Conservation (phyloP, 2,113 vertebrate species). For the Conger conger region DNA sequence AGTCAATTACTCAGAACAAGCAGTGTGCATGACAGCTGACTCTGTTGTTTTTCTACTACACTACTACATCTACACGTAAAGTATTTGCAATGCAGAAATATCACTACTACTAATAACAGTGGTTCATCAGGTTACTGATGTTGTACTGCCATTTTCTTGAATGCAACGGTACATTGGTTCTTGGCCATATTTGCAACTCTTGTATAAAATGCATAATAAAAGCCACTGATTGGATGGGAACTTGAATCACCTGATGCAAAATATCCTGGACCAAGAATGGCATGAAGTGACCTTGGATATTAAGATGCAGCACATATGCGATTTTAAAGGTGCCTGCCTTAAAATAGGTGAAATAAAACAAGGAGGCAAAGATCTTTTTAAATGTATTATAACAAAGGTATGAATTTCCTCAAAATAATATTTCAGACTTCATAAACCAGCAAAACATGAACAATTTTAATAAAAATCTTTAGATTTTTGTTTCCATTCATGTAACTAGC, state of each 20-base stretch:
- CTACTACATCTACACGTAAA: too few species aligned
- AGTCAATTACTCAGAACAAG: too few species aligned
- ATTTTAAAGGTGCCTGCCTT: neutral
- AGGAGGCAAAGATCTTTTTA: slow-evolving; percentile 9
- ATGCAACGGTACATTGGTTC: too few species aligned
- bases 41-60: too few species aligned
- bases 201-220: neutral
- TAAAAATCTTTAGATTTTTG: slow-evolving; percentile 15
- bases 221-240: neutral
- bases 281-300: neutral
- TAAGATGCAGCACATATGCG: neutral
- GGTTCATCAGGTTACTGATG: too few species aligned
- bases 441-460: slow-evolving; percentile 31
- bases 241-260: neutral
- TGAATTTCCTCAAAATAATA: slow-evolving; percentile 29
- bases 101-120: too few species aligned
- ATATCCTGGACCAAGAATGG: neutral
- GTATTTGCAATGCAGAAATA: too few species aligned
- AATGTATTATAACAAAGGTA: slow-evolving; percentile 30
- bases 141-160: too few species aligned
- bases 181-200: neutral
- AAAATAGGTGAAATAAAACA: slow-evolving; percentile 6
- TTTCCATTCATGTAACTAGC: slow-evolving; percentile 26
- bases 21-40: too few species aligned
- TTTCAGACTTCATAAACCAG: slow-evolving; percentile 30